phyloP scores from a whole-genome alignment of 2,797 vertebrate genomes.

The Esox lucius region DNA sequence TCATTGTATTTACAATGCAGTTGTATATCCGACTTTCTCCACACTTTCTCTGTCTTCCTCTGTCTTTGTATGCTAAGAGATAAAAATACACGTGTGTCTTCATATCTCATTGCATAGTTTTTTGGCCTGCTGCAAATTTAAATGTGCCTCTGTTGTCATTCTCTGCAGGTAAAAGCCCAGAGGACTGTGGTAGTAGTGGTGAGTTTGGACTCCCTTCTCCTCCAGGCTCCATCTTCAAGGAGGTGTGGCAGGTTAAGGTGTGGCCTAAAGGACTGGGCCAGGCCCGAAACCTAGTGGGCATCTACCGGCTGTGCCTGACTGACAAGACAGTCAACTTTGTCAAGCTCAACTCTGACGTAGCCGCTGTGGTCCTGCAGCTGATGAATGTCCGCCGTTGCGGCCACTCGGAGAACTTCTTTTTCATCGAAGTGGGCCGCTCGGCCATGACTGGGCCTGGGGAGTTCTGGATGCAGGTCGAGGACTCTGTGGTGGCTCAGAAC shows the following conservation, averaged over 20 bases:
- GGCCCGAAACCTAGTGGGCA: constrained; percentile 79
- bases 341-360: constrained; percentile 80
- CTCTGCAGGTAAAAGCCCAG: constrained; percentile 70
- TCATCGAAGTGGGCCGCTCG: constrained; percentile 86
- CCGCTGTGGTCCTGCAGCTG: constrained; percentile 80
- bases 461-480: constrained; percentile 84
- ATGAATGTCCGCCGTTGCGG: constrained; percentile 85
- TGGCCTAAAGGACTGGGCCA: constrained; percentile 84
- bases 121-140: constrained; percentile 1
- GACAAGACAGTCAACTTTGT: constrained; percentile 85
- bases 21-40: not conserved
- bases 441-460: constrained; percentile 79
- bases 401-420: constrained; percentile 86
- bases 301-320: constrained; percentile 83
- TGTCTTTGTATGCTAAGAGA: no score
- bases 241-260: constrained; percentile 87
- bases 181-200: constrained; percentile 74
- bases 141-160: constrained; percentile 23
- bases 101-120: constrained; percentile 6
- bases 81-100: constrained; percentile 15
- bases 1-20: not conserved
- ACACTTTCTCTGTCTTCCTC: not conserved
- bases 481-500: constrained; percentile 84
- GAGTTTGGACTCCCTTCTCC: constrained; percentile 71
- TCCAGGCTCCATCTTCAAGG: constrained; percentile 81